phyloP scores from a whole-genome alignment of 2,113 vertebrate species.

The Epinephelus moara region DNA sequence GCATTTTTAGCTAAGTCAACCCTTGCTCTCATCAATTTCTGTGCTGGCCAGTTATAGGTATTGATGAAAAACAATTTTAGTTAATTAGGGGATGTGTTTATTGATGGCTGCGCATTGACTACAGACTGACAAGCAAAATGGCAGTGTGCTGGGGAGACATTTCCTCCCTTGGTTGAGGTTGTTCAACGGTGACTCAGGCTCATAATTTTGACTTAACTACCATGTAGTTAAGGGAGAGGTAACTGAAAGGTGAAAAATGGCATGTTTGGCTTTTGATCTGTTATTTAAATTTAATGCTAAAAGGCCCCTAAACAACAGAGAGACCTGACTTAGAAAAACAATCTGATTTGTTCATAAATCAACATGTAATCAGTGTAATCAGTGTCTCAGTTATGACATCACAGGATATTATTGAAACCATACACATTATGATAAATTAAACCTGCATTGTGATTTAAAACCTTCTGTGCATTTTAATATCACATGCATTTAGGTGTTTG shows the following conservation, averaged over 20 bases:
- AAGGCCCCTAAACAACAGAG: not conserved
- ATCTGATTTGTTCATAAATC: not conserved
- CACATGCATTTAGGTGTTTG: not conserved
- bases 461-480: not conserved
- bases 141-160: conserved; percentile 29
- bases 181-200: conserved; percentile 34
- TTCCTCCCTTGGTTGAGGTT: conserved; percentile 32
- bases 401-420: not conserved
- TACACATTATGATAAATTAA: not conserved
- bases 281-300: not conserved
- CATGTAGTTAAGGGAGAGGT: conserved; percentile 4
- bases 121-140: conserved; percentile 65
- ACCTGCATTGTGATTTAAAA: not conserved
- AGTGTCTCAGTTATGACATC: not conserved
- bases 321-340: not conserved
- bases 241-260: not conserved
- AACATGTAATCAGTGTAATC: not conserved
- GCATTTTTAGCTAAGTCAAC: conserved; percentile 70
- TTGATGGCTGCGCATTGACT: conserved; percentile 70
- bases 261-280: conserved; percentile 22
- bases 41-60: conserved; percentile 71
- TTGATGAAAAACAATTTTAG: conserved; percentile 83
- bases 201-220: conserved; percentile 44
- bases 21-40: conserved; percentile 73
- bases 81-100: conserved; percentile 85